These are phyloP conservation scores for Encarsia formosa DNA, from an alignment of 2,888 invertebrate species.

Conservation along the genomic window DNA sequence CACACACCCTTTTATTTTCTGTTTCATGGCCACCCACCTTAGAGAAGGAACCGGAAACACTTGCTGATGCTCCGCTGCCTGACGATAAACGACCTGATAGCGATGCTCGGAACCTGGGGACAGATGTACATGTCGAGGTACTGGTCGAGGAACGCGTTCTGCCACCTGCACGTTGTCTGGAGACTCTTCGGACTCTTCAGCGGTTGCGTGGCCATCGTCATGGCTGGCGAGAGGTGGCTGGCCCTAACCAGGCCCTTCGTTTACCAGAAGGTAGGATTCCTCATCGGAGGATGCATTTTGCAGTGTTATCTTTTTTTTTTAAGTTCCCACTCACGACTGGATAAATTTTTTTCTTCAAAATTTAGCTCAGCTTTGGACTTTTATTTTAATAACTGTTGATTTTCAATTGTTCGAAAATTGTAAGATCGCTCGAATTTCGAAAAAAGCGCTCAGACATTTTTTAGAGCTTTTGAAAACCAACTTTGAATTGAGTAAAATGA, in stretches of 20 bases:
- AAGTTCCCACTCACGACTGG: no score
- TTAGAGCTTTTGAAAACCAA: no score
- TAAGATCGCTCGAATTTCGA: no score
- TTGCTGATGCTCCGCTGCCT: slow-evolving; percentile 74
- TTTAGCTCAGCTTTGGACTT: no score
- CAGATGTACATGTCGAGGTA: slow-evolving; percentile 59
- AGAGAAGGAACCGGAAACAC: slow-evolving; percentile 75
- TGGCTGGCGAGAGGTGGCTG: slow-evolving; percentile 84
- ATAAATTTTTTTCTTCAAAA: no score
- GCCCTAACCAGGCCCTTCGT: slow-evolving; percentile 82
- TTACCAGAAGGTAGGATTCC: slow-evolving; percentile 73
- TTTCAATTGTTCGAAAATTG: no score
- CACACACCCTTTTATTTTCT: slow-evolving; percentile 9
- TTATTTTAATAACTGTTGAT: no score
- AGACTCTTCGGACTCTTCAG: slow-evolving; percentile 82
- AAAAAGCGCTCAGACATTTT: no score
- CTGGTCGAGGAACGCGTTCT: slow-evolving; percentile 55
- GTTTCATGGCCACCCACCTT: no score
- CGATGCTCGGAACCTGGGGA: slow-evolving; percentile 72
- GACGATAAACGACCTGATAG: slow-evolving; percentile 75
- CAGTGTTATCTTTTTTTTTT: no score
- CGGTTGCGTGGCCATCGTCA: slow-evolving; percentile 82
- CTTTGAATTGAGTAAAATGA: no score
- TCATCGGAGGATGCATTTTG: no score
- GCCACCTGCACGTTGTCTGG: slow-evolving; percentile 68